Conservation (phyloP, 2,888 invertebrate genomes). For the Cactoblastis cactorum region DNA sequence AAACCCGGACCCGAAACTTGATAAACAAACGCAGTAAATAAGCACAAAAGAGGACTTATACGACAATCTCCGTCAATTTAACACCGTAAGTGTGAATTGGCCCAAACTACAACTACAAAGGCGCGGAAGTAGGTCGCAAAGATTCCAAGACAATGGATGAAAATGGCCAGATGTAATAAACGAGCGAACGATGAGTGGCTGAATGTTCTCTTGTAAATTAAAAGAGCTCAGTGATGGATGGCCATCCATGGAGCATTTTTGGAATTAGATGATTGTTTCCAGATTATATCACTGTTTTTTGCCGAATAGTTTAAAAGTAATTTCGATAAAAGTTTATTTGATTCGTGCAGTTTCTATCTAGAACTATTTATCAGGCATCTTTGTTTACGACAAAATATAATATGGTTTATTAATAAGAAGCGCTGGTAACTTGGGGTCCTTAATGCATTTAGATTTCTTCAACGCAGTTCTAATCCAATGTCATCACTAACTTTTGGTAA, state of each 20-base stretch:
- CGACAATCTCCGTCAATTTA: background rate
- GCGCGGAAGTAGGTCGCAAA: conserved; percentile 43
- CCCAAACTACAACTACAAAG: conserved; percentile 18
- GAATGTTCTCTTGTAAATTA: conserved; percentile 57
- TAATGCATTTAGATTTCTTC: too few relatives aligned
- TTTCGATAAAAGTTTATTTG: too few relatives aligned
- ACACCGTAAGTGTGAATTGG: conserved; percentile 3
- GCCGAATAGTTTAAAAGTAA: background rate
- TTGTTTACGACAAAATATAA: too few relatives aligned
- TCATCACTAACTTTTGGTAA: too few relatives aligned
- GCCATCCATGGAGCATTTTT: conserved; percentile 31
- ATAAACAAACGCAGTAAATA: background rate
- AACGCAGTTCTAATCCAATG: too few relatives aligned
- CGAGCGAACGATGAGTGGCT: conserved; percentile 58
- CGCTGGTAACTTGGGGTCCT: too few relatives aligned
- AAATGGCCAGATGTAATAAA: conserved; percentile 55
- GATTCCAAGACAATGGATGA: conserved; percentile 55
- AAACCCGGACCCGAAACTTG: background rate
- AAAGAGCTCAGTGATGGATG: conserved; percentile 55
- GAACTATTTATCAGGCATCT: too few relatives aligned
- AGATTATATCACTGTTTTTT: conserved; percentile 16
- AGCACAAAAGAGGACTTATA: background rate
- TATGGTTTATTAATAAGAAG: too few relatives aligned
- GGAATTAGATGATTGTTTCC: conserved; percentile 29
- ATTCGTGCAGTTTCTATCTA: too few relatives aligned